These are phyloP conservation scores for Smithornis capensis DNA, from an alignment of 2,113 vertebrate species.

Conservation along the genomic window DNA sequence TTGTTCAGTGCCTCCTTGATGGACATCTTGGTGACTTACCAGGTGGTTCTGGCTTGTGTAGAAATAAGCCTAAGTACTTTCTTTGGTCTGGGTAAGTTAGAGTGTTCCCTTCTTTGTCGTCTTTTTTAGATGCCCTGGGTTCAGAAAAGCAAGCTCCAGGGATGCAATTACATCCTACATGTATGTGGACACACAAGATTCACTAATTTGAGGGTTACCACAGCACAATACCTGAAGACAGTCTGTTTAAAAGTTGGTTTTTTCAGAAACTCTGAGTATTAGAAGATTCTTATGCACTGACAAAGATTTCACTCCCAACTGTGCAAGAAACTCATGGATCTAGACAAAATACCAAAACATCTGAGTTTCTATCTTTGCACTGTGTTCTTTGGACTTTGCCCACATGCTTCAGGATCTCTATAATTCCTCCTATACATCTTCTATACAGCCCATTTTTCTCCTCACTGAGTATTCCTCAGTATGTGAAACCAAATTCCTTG, in stretches of 20 bases:
- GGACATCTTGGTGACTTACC: background rate
- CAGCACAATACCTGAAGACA: background rate
- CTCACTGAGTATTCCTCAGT: background rate
- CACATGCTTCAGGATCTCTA: background rate
- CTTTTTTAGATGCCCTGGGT: background rate
- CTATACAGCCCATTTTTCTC: background rate
- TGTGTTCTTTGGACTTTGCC: slow-evolving; percentile 7
- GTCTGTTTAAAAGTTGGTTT: background rate
- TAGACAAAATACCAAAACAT: background rate
- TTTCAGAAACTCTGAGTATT: background rate
- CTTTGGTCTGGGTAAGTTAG: background rate
- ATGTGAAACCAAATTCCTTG: background rate
- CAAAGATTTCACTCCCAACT: background rate
- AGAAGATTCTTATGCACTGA: background rate
- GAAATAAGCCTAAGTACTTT: background rate
- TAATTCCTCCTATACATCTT: background rate
- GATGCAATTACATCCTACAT: background rate
- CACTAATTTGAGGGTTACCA: background rate
- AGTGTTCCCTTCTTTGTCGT: background rate
- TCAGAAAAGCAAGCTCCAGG: background rate
- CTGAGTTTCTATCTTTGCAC: background rate
- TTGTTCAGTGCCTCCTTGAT: background rate
- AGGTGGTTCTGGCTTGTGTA: background rate
- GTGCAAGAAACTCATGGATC: background rate
- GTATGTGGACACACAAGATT: background rate